A percentile compares a stretch with the other conserved stretches of the same genome.
Evolutionary conservation across 1,140 invertebrate genomes (phyloP).

Genomic region (Eupeodes corollae): DNA sequence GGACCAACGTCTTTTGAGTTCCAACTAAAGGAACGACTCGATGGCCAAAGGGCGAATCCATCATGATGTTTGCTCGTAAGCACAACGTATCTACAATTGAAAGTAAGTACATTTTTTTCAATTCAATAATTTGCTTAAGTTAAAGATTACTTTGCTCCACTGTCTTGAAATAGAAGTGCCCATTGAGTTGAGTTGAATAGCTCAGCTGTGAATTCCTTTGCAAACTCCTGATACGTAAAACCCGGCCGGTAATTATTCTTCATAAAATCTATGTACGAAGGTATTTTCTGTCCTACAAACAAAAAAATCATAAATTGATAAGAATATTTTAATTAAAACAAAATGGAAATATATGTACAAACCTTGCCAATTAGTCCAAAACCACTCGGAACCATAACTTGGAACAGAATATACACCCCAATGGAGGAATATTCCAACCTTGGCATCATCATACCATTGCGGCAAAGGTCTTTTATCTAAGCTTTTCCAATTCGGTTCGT

Average conservation of each 20-base stretch:
- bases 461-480: slow-evolving; percentile 74
- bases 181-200: slow-evolving; percentile 69
- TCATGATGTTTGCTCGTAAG: slow-evolving; percentile 92
- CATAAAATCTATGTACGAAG: slow-evolving; percentile 52
- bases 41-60: slow-evolving; percentile 83
- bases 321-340: neutral
- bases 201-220: slow-evolving; percentile 64
- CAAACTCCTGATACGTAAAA: slow-evolving; percentile 82
- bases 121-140: neutral
- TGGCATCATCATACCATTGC: slow-evolving; percentile 77
- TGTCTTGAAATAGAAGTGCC: slow-evolving; percentile 59
- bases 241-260: slow-evolving; percentile 61
- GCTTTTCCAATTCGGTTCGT: slow-evolving; percentile 66
- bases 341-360: slow-evolving; percentile 12
- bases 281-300: slow-evolving; percentile 15
- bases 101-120: no score
- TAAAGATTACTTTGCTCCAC: slow-evolving; percentile 59
- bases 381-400: slow-evolving; percentile 75
- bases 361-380: slow-evolving; percentile 71
- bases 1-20: slow-evolving; percentile 81
- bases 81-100: slow-evolving; percentile 62
- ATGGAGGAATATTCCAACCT: slow-evolving; percentile 87
- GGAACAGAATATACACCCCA: slow-evolving; percentile 91
- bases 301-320: neutral
- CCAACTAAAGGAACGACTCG: slow-evolving; percentile 77